Base-by-base conservation (phyloP, 2,113 vertebrate species). In the Pachycephala philippinensis region DNA sequence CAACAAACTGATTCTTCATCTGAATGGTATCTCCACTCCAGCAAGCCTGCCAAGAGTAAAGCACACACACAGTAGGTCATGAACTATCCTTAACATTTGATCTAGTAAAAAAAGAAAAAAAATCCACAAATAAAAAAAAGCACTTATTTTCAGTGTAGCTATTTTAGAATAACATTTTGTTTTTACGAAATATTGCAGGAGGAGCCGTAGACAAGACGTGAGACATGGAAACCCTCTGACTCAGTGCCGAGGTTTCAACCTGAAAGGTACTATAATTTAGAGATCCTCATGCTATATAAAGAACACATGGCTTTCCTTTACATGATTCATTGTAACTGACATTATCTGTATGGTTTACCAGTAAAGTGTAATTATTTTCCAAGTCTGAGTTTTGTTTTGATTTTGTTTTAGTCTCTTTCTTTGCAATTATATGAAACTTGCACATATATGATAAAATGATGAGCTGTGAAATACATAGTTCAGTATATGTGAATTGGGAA, bases 181-280 rank as follows among this genome's bases (percentile, higher is more conserved):
- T 74, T 89, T 89, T 94, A 31, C 56, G 60, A 69, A 72, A 82
- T 86, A 47, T 94, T 94, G 44, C 59, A 99, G 99, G 98, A 99
- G 99, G 91, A 99, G 99, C 98, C 98, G 99, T 81, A 98, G 99
- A 96, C 99, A 99, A 97, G 99, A 99, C 4, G 98, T 99, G 76
- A 99, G 99, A 97, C 98, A 99, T 84, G 99, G 99, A 89, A 99
- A 99, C 91, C 99, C 99, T 80, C 97, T 99, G 95, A 99, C 99
- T 56, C 99, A 99, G 45, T 99, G 99, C 95, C 97, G 99, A 97
- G 99, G 99, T 88, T 99, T 99, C 98, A 99, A 99, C 93, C 98
- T 99, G 22, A 99, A 99, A 99, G 99, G 99, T 99, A 98, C 70
- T 84, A 17, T 83, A 95, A 91, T 64, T 88, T 74, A 72, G 26